Conservation (phyloP, 2,888 invertebrate genomes). For the Phorcus lineatus region DNA sequence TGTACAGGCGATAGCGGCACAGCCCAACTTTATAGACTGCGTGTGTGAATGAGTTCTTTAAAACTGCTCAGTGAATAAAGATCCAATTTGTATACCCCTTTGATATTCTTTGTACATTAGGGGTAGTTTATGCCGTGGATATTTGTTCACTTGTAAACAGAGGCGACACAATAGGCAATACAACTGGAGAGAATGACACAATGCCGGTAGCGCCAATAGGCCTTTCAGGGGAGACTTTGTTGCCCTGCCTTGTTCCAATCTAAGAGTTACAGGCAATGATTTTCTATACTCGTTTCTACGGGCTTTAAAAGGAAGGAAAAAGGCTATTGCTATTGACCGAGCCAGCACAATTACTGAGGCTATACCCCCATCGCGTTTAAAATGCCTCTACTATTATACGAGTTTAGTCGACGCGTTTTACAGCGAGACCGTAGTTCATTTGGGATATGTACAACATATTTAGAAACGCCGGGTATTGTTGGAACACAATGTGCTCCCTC, state of each 20-base stretch:
- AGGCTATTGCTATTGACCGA: slow-evolving; percentile 15
- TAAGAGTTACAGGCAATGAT: slow-evolving; percentile 21
- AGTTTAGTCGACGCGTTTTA: slow-evolving; percentile 14
- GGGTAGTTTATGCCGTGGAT: slow-evolving; percentile 12
- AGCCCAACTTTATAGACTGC: slow-evolving; percentile 14
- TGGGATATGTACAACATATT: slow-evolving; percentile 39
- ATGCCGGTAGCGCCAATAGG: slow-evolving; percentile 1
- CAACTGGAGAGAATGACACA: slow-evolving; percentile 12
- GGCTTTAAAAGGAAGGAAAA: slow-evolving; percentile 16
- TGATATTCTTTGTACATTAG: slow-evolving; percentile 23
- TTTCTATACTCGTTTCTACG: slow-evolving; percentile 18
- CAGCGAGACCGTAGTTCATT: slow-evolving; percentile 31
- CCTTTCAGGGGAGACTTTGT: slow-evolving; percentile 12
- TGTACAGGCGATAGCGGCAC: neutral
- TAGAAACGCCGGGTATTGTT: slow-evolving; percentile 35
- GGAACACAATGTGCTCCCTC: slow-evolving; percentile 23
- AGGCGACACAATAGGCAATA: slow-evolving; percentile 7
- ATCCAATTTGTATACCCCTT: slow-evolving; percentile 23
- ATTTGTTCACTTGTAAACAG: slow-evolving; percentile 21
- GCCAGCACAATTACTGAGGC: neutral
- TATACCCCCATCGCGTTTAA: slow-evolving; percentile 12
- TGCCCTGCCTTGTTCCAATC: slow-evolving; percentile 15
- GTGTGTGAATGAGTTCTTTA: slow-evolving; percentile 23
- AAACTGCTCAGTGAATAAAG: slow-evolving; percentile 22
- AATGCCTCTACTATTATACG: slow-evolving; percentile 24